These are phyloP conservation scores for Eucidaris tribuloides DNA, from an alignment of 35 echinoderm and acorn worm genomes.

Conservation along the genomic window DNA sequence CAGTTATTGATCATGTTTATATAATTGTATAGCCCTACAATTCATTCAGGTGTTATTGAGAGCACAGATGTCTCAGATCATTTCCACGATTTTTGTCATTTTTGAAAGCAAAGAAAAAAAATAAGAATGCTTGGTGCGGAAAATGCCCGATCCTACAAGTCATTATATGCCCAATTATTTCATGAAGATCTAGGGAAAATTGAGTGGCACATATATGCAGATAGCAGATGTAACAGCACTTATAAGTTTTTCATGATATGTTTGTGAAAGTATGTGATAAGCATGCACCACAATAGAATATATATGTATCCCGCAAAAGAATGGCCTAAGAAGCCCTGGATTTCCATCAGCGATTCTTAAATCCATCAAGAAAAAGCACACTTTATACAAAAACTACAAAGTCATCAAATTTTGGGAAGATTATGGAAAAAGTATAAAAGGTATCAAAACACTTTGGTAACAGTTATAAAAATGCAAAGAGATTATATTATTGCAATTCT, in stretches of 20 bases:
- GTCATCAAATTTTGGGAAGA: background rate
- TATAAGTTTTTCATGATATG: background rate
- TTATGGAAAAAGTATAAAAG: background rate
- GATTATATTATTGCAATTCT: background rate
- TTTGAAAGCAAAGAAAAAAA: too few relatives aligned
- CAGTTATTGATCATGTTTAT: background rate
- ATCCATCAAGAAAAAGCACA: background rate
- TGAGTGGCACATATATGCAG: background rate
- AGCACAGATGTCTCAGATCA: background rate
- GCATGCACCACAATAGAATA: background rate
- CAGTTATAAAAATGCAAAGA: background rate
- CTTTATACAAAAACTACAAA: background rate
- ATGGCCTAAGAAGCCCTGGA: background rate
- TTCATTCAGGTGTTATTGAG: slow-evolving; percentile 2
- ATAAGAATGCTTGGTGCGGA: background rate
- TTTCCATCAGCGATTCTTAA: background rate
- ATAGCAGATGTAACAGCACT: background rate
- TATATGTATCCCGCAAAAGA: too few relatives aligned
- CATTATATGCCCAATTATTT: background rate
- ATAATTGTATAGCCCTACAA: background rate
- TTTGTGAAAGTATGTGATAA: background rate
- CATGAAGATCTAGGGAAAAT: background rate
- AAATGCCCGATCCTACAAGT: background rate
- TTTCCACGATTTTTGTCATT: background rate
- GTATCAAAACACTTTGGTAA: background rate